Evolutionary conservation across 2,888 invertebrate species (phyloP).

Genomic region (Bedellia somnulentella): DNA sequence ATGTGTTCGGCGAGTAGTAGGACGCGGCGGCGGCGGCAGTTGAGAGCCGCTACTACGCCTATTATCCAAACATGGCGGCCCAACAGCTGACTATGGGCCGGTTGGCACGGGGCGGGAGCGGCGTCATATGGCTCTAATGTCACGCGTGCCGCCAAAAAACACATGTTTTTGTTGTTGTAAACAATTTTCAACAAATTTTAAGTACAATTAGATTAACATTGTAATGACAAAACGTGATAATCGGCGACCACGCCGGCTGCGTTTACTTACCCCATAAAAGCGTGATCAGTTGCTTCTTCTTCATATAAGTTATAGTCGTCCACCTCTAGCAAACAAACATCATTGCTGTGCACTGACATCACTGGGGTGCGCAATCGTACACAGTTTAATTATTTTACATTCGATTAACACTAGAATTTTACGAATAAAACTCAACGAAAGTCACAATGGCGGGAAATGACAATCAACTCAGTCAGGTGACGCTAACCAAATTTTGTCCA

Average conservation of each 20-base stretch:
- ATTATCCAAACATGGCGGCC: conserved; percentile 59
- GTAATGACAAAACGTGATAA: conserved; percentile 1
- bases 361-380: conserved; percentile 35
- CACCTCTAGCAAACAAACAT: conserved; percentile 56
- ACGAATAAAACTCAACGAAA: conserved; percentile 6
- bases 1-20: conserved; percentile 19
- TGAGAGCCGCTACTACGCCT: conserved; percentile 48
- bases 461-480: conserved; percentile 60
- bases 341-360: conserved; percentile 61
- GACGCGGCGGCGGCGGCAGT: conserved; percentile 20
- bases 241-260: conserved; percentile 50
- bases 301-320: conserved; percentile 59
- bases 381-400: neutral
- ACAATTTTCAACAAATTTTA: neutral
- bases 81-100: conserved; percentile 60
- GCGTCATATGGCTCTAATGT: conserved; percentile 29
- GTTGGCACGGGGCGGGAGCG: conserved; percentile 43
- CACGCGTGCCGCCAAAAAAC: conserved; percentile 9
- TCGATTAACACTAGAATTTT: neutral
- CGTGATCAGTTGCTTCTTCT: conserved; percentile 58
- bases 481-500: conserved; percentile 38
- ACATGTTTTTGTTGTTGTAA: neutral
- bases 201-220: neutral
- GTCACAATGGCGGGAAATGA: conserved; percentile 64
- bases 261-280: conserved; percentile 46